These are phyloP conservation scores for Macrochelys suwanniensis DNA, from an alignment of 2,797 vertebrate species.

Conservation along the genomic window DNA sequence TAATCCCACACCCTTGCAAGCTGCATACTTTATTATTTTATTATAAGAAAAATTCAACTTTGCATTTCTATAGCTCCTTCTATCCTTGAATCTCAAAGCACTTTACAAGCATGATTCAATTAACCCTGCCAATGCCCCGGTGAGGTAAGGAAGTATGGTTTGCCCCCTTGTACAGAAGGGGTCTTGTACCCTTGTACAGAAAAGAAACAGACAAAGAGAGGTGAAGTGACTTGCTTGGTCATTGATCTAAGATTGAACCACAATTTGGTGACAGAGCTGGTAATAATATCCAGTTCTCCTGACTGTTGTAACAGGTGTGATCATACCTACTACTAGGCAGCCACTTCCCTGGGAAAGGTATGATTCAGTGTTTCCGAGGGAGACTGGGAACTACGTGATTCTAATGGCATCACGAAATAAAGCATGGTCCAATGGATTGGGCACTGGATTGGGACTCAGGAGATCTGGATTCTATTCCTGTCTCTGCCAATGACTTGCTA, in stretches of 20 bases:
- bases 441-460: accelerated
- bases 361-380: not conserved
- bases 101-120: not conserved
- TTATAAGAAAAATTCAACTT: not conserved
- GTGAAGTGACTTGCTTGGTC: not conserved
- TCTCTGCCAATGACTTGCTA: accelerated
- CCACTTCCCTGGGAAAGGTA: not conserved
- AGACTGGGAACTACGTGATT: not conserved
- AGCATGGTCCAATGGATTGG: not conserved
- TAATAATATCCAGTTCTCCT: not conserved
- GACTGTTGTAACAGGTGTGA: not conserved
- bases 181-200: too few relatives aligned
- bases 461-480: not conserved
- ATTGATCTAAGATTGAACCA: not conserved
- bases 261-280: not conserved
- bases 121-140: not conserved
- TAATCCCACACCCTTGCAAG: not conserved
- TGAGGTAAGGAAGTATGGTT: not conserved
- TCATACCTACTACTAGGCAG: not conserved
- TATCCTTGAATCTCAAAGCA: not conserved
- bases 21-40: not conserved
- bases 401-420: not conserved
- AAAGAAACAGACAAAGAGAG: not conserved
- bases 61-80: not conserved
- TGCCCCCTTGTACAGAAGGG: not conserved